These are phyloP conservation scores for Tetragonula clypearis DNA, from an alignment of 1,140 invertebrate species.

Conservation along the genomic window DNA sequence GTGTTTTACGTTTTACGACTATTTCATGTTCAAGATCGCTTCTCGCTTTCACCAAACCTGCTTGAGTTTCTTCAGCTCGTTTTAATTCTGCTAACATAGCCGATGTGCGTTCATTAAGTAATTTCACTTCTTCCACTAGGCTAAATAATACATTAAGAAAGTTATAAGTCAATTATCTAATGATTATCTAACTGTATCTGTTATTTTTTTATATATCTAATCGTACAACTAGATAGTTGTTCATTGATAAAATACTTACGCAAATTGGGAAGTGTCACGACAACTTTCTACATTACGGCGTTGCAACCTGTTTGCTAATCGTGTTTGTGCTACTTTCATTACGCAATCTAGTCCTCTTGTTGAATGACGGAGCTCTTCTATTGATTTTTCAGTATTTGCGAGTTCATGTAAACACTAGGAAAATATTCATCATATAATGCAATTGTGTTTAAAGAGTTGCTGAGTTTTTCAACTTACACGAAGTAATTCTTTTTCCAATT, in stretches of 20 bases:
- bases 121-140: conserved; percentile 88
- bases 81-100: conserved; percentile 84
- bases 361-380: conserved; percentile 84
- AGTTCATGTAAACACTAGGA: conserved; percentile 84
- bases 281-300: conserved; percentile 88
- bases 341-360: conserved; percentile 86
- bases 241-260: conserved; percentile 74
- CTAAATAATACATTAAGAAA: conserved; percentile 65
- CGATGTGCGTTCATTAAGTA: conserved; percentile 85
- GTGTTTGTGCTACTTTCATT: conserved; percentile 90
- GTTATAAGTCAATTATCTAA: background rate
- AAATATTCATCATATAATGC: conserved; percentile 12
- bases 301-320: conserved; percentile 86
- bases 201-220: too few relatives aligned
- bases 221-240: background rate
- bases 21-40: conserved; percentile 87
- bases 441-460: too few relatives aligned
- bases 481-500: conserved; percentile 86
- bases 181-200: background rate
- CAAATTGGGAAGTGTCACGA: conserved; percentile 86
- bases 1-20: conserved; percentile 86
- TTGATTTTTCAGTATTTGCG: conserved; percentile 87
- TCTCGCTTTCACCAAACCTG: conserved; percentile 84
- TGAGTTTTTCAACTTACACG: conserved; percentile 75
- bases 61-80: conserved; percentile 83